A percentile compares a stretch with the other conserved stretches of the same genome.
Conservation (phyloP, 2,888 invertebrate genomes). For the Oxystoma pomonae region DNA sequence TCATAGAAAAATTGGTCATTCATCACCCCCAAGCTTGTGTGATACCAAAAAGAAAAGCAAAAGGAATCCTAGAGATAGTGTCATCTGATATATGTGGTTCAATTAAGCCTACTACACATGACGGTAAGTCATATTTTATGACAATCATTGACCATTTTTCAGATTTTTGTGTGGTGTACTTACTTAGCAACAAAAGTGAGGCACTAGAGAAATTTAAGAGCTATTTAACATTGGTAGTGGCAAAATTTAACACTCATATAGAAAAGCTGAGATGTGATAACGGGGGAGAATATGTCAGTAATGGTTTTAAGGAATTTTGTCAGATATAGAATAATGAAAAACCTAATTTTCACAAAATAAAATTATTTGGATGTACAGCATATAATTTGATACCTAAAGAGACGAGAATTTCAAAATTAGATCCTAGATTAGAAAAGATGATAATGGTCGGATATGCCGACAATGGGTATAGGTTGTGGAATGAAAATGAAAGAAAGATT, state of each 20-base stretch:
- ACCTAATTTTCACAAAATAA: conserved; percentile 21
- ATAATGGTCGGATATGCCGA: conserved; percentile 27
- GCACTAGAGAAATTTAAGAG: conserved; percentile 17
- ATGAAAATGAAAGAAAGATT: conserved; percentile 14
- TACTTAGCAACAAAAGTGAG: conserved; percentile 14
- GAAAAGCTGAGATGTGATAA: conserved; percentile 18
- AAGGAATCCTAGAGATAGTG: conserved; percentile 13
- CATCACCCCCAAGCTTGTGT: conserved; percentile 21
- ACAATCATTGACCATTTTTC: conserved; percentile 20
- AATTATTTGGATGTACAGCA: conserved; percentile 34
- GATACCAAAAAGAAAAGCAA: conserved; percentile 16
- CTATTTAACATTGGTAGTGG: conserved; percentile 9
- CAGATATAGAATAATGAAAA: conserved; percentile 1
- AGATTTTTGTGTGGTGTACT: conserved; percentile 13
- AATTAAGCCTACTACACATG: conserved; percentile 15
- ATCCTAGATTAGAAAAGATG: conserved; percentile 28
- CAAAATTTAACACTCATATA: conserved; percentile 14
- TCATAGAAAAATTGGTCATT: conserved; percentile 31
- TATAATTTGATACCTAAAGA: conserved; percentile 29
- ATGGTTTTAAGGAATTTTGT: conserved; percentile 23
- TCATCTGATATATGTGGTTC: conserved; percentile 15
- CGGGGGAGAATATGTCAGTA: conserved; percentile 24
- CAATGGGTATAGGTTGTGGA: conserved; percentile 23
- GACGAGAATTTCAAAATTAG: conserved; percentile 29
- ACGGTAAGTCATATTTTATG: conserved; percentile 18